phyloP scores from a whole-genome alignment of 2,888 invertebrate genomes.

The Cepaea hortensis region DNA sequence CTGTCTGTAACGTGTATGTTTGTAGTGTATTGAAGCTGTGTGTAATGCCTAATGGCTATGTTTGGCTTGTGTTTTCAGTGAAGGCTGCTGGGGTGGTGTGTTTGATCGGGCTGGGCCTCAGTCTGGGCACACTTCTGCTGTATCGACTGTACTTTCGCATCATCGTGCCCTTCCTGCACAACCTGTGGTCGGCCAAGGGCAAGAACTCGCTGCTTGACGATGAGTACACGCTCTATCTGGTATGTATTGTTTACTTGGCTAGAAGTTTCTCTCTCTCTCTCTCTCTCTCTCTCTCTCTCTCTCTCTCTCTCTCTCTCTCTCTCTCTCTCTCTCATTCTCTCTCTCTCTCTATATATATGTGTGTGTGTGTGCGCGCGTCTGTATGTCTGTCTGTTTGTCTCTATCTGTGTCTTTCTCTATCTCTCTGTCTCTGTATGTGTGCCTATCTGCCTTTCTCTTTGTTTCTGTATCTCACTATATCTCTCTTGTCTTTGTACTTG shows the following conservation, averaged over 20 bases:
- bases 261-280: no score
- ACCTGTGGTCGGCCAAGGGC: slow-evolving; percentile 39
- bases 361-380: no score
- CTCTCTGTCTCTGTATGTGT: no score
- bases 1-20: no score
- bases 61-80: slow-evolving; percentile 67
- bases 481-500: no score
- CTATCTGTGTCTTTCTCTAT: no score
- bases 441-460: no score
- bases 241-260: slow-evolving; percentile 36
- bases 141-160: slow-evolving; percentile 73
- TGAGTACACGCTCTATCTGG: slow-evolving; percentile 50
- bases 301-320: not conserved
- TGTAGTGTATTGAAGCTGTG: no score
- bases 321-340: not conserved
- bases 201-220: slow-evolving; percentile 39
- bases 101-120: slow-evolving; percentile 75
- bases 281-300: slow-evolving; percentile 5
- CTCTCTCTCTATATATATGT: no score
- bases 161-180: slow-evolving; percentile 51
- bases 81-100: slow-evolving; percentile 76
- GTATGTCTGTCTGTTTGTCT: no score
- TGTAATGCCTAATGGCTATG: not conserved
- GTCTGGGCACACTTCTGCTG: slow-evolving; percentile 75
- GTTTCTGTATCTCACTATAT: no score